Conservation (phyloP, 2,113 vertebrate genomes). For the Anguilla japonica region DNA sequence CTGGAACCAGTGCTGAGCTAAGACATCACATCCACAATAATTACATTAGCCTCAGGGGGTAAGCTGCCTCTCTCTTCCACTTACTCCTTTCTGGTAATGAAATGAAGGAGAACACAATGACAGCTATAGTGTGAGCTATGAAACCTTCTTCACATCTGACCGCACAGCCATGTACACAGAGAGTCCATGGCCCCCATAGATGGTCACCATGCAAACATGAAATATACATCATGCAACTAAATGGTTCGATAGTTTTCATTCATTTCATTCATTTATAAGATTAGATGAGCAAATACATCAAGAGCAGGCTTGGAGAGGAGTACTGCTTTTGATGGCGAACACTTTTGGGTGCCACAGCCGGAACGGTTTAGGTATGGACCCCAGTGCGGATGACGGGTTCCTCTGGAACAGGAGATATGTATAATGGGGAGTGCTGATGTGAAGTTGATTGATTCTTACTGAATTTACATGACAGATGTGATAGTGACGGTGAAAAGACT, state of each 20-base stretch:
- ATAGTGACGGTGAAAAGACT: constrained; percentile 17
- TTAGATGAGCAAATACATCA: constrained; percentile 14
- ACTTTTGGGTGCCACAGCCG: constrained; percentile 1
- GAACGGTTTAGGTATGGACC: not conserved
- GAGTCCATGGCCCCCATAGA: constrained; percentile 38
- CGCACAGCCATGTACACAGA: constrained; percentile 20
- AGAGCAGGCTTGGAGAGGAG: constrained; percentile 48
- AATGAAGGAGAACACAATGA: constrained; percentile 33
- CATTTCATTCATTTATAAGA: constrained; percentile 29
- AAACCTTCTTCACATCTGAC: constrained; percentile 21
- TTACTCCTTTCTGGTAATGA: constrained; percentile 22
- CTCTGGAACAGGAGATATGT: not conserved
- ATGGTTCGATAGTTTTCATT: constrained; percentile 16
- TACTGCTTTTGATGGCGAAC: constrained; percentile 10
- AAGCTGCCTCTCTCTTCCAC: constrained; percentile 23
- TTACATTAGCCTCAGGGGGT: not conserved
- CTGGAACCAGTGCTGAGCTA: not conserved
- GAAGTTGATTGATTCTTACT: constrained; percentile 3
- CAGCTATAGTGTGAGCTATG: constrained; percentile 27
- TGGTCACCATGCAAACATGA: constrained; percentile 64
- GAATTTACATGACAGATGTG: constrained; percentile 18
- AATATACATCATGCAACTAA: constrained; percentile 63
- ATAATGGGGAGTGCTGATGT: constrained; percentile 29
- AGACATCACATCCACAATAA: constrained; percentile 11
- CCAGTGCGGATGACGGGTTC: not conserved